Conservation (phyloP, 2,797 vertebrate genomes). For the Onychomys leucogaster region DNA sequence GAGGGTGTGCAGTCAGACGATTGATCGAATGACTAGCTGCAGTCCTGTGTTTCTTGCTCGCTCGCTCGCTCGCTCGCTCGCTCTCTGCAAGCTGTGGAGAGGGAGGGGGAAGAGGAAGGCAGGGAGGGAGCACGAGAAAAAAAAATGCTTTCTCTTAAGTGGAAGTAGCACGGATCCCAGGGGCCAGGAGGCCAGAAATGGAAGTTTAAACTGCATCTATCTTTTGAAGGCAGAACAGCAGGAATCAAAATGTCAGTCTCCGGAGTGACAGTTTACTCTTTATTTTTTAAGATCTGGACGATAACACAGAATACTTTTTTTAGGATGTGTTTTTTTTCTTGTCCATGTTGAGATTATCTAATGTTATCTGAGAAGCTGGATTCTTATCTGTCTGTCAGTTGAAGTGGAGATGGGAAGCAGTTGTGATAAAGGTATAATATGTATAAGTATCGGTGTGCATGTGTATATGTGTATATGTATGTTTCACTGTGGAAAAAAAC, state of each 20-base stretch:
- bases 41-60: conserved; percentile 86
- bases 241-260: conserved; percentile 86
- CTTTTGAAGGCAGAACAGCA: conserved; percentile 83
- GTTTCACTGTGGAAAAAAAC: conserved; percentile 51
- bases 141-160: conserved; percentile 85
- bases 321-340: conserved; percentile 84
- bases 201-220: conserved; percentile 85
- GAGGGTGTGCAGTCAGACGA: conserved; percentile 92
- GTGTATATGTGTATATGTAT: conserved; percentile 64
- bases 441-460: conserved; percentile 70
- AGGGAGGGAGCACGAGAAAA: conserved; percentile 77
- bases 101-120: conserved; percentile 84
- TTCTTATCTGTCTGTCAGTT: conserved; percentile 87
- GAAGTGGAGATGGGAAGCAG: conserved; percentile 95
- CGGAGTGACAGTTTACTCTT: conserved; percentile 80
- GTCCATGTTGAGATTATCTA: conserved; percentile 83
- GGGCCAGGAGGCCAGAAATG: conserved; percentile 86
- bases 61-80: conserved; percentile 81
- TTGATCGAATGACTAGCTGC: conserved; percentile 96
- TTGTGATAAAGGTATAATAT: conserved; percentile 96
- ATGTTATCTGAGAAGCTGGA: conserved; percentile 86
- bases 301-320: conserved; percentile 87
- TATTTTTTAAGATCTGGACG: conserved; percentile 82
- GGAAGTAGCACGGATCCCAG: conserved; percentile 88
- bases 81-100: conserved; percentile 84